A percentile compares a stretch with the other conserved stretches of the same genome.
Conservation (phyloP, 2,113 vertebrate genomes). For the Rhipidura dahli region DNA sequence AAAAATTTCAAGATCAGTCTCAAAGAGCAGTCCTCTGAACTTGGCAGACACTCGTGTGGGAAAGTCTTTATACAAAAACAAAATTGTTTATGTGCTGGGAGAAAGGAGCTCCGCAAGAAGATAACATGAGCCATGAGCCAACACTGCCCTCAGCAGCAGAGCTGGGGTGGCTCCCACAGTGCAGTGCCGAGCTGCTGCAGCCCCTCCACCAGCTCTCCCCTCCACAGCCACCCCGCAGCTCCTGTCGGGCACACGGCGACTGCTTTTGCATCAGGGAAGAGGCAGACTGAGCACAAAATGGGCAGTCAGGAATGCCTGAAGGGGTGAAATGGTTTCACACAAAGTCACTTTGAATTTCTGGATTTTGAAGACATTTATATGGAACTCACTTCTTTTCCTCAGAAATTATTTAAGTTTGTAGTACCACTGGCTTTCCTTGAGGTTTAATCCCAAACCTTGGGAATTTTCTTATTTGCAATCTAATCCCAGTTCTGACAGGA, state of each 20-base stretch:
- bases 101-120: constrained; percentile 65
- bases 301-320: not conserved
- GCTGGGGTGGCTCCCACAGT: constrained; percentile 8
- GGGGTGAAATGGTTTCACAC: not conserved
- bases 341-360: not conserved
- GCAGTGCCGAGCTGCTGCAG: not conserved
- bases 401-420: not conserved
- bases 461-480: not conserved
- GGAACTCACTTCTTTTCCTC: not conserved
- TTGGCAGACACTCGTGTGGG: constrained; percentile 77
- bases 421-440: not conserved
- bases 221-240: not conserved
- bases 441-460: not conserved
- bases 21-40: constrained; percentile 73
- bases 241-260: fast-evolving
- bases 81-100: constrained; percentile 76
- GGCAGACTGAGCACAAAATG: fast-evolving
- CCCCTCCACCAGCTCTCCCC: not conserved
- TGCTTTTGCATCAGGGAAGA: not conserved
- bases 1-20: constrained; percentile 72
- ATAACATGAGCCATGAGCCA: constrained; percentile 61
- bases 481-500: not conserved
- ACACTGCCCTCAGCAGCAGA: constrained; percentile 65
- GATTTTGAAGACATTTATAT: fast-evolving
- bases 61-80: constrained; percentile 82